Percentiles rank a stretch among this genome's conserved stretches.
These are phyloP conservation scores for Drepana arcuata DNA, from an alignment of 1,140 invertebrate species.

Conservation along the genomic window DNA sequence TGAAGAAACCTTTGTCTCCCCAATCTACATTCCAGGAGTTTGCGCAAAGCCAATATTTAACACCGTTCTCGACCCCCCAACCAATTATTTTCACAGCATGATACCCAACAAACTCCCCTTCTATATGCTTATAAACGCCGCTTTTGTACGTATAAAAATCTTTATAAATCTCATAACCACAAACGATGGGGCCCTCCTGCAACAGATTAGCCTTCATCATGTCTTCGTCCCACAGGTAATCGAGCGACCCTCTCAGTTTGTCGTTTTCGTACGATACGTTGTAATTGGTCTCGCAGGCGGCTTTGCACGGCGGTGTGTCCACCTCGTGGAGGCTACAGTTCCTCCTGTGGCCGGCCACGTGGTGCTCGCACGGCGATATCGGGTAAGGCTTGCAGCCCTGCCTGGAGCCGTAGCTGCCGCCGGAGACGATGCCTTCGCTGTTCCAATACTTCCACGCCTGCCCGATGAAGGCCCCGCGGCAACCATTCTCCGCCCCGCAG, in stretches of 20 bases:
- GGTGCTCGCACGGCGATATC: background rate
- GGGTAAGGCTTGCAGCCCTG: background rate
- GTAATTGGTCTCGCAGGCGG: background rate
- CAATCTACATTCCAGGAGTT: background rate
- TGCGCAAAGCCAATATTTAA: slow-evolving; percentile 86
- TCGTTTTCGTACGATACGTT: background rate
- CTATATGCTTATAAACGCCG: background rate
- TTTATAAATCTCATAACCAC: background rate
- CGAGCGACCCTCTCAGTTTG: background rate
- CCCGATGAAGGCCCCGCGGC: too few species aligned
- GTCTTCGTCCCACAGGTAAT: background rate
- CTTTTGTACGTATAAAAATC: background rate
- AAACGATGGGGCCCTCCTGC: background rate
- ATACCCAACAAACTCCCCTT: slow-evolving; percentile 44
- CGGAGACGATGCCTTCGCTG: background rate
- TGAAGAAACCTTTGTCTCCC: background rate
- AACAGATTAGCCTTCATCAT: background rate
- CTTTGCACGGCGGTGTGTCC: background rate
- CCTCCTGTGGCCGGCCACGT: background rate
- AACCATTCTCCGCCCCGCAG: background rate
- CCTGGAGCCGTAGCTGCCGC: too few species aligned
- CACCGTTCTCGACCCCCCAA: slow-evolving; percentile 83
- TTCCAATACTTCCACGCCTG: background rate
- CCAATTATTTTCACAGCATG: slow-evolving; percentile 91
- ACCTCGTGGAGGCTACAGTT: background rate